A percentile compares a stretch with the other conserved stretches of the same genome.
Conservation (phyloP, 2,113 vertebrate genomes). For the Macrotus californicus region DNA sequence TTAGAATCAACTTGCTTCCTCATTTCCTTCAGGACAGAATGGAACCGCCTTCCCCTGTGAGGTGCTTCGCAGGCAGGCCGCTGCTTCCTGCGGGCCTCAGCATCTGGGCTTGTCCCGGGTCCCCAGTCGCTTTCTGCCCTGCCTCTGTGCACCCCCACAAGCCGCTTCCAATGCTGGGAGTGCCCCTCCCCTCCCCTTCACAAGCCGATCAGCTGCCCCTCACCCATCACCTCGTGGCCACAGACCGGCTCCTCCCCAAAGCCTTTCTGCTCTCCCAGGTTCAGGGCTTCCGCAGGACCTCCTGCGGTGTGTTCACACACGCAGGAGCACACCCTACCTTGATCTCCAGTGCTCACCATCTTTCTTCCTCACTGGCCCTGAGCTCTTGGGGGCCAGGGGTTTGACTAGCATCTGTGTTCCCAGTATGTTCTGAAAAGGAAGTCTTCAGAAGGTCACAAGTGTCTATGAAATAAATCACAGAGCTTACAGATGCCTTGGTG, state of each 20-base stretch:
- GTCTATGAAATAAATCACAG: background rate
- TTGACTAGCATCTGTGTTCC: background rate
- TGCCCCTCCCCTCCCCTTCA: too few relatives aligned
- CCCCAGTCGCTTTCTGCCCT: background rate
- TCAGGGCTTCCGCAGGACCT: background rate
- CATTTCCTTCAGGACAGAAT: background rate
- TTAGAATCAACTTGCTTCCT: background rate
- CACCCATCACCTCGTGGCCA: background rate
- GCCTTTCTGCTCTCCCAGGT: background rate
- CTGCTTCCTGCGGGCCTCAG: background rate
- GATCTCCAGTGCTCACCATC: background rate
- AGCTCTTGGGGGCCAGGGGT: background rate
- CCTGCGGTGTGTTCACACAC: background rate
- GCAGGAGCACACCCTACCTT: background rate
- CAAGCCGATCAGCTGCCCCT: background rate
- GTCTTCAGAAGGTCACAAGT: background rate
- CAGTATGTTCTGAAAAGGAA: background rate
- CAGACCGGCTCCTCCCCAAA: background rate
- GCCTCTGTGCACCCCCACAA: background rate
- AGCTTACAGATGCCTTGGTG: fast-evolving
- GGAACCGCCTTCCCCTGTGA: background rate
- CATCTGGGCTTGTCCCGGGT: background rate
- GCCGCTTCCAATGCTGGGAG: background rate
- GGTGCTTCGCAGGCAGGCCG: background rate
- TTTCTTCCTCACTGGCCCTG: background rate